Percentiles rank a stretch among this genome's conserved stretches.
phyloP scores from a whole-genome alignment of 2,888 invertebrate genomes.

The Lepas anatifera region DNA sequence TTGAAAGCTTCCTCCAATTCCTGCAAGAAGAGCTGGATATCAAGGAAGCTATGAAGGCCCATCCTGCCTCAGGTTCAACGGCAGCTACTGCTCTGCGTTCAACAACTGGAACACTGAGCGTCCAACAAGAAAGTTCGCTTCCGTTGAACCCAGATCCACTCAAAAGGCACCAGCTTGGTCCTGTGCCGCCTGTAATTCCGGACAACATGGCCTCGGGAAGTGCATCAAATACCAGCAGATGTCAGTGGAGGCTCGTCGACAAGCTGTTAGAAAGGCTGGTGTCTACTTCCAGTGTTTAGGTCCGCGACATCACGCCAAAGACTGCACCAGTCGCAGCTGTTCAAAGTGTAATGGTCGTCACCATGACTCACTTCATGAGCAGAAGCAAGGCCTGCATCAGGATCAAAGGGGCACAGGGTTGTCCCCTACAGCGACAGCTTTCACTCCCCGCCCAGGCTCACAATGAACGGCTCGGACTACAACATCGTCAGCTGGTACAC shows the following conservation, averaged over 20 bases:
- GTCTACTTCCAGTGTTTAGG: not conserved
- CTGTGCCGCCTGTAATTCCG: too few relatives aligned
- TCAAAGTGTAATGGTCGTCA: not conserved
- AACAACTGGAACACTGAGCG: too few relatives aligned
- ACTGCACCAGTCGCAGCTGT: not conserved
- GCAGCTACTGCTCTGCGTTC: too few relatives aligned
- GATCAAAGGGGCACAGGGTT: not conserved
- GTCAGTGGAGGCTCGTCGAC: not conserved
- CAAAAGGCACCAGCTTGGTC: too few relatives aligned
- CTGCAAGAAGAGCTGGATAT: too few relatives aligned
- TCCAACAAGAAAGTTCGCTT: too few relatives aligned
- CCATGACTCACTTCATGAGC: not conserved
- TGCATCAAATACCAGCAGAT: too few relatives aligned
- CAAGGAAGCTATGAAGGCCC: too few relatives aligned
- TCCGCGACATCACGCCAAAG: not conserved
- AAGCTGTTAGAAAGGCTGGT: not conserved
- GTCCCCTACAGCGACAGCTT: not conserved
- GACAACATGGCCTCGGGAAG: too few relatives aligned
- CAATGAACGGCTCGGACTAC: not conserved
- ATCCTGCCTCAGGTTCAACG: too few relatives aligned
- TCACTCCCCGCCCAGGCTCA: not conserved
- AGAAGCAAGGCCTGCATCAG: not conserved
- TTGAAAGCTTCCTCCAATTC: too few relatives aligned
- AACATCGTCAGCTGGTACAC: not conserved
- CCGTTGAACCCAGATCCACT: too few relatives aligned